Evolutionary conservation across 2,113 vertebrate genomes (phyloP), one percentile per base, ranked within the genome.

Genomic region (Onychostruthus taczanowskii): DNA sequence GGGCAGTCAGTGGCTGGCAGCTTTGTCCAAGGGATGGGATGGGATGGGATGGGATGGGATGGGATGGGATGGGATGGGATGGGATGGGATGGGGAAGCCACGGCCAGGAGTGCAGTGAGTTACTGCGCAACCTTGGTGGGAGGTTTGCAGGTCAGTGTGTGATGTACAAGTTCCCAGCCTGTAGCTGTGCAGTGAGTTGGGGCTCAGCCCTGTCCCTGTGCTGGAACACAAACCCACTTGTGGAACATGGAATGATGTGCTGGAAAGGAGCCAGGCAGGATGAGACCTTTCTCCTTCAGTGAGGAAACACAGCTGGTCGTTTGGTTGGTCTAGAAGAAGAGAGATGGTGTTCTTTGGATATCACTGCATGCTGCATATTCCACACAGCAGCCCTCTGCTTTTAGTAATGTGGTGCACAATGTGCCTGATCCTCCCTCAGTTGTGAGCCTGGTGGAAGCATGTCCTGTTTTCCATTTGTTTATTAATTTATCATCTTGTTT

Each of bases 401-500:
- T 92, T 56, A 63, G 49, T 68, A 63, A 39, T 14, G 93, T 80
- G 74, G 66, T 24, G 15, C 69, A 13, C 84, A 91, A 79, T 0
- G 1, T 9, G 33, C 92, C 92, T 88, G 87, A 43, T 96, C 90
- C 94, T 87, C 88, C 85, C 82, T 80, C 84, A 53, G 30, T 61
- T 73, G 62, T 67, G 90, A 87, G 87, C 26, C 16, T 87, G 92
- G 90, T 74, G 46, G 90, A 84, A 95, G 70, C 22, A 12, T 87
- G 90, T 66, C 96, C 89, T 83, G 31, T 80, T 97, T 96, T 83
- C 84, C 61, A 39, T 97, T 97, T 96, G 92, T 97, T 98, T 98
- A 92, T 98, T 98, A 97, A 96, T 97, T 98, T 97, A 94, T 97
- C 41, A 3, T 83, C 94, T 94, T 96, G 86, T 97, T 97, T 97